Evolutionary conservation across 2,113 vertebrate genomes (phyloP), one percentile per base, ranked within the genome.

Genomic region (Cryptoleucopteryx plumbea): DNA sequence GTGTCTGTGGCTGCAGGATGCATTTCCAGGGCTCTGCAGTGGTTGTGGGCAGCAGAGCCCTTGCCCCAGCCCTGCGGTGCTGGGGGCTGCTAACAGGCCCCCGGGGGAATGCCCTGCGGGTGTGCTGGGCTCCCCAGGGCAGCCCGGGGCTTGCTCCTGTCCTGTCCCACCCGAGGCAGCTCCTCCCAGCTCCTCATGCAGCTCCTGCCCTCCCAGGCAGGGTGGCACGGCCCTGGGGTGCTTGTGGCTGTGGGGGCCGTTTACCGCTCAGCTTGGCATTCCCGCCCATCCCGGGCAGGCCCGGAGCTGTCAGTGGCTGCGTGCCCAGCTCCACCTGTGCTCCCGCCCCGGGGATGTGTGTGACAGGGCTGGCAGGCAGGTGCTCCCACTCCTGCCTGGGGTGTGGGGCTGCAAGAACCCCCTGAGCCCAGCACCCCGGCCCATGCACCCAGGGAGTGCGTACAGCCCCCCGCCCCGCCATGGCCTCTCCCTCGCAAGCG

Each of bases 281-380:
- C 90, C 56, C 6, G 0, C 18, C 52, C 2, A 1, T 43, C 29
- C 77, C 0, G 2, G 59, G 61, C 58, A 83, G 67, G 86, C 71
- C 58, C 25, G 3, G 62, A 94, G 71, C 75, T 32, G 70, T 38
- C 3, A 2, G 36, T 62, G 70, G 34, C 85, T 70, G 13, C 0
- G 0, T 59, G 80, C 83, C 92, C 0, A 0, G 81, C 17, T 70
- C 50, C 2, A 0, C 83, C 71, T 14, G 1, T 5, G 38, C 43
- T 72, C 47, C 58, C 53, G 18, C 36, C n/a, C 58, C 0, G 0
- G 3, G 53, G 61, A 12, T 23, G 65, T 43, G 6, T 59, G 56
- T 38, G 38, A 13, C 8, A 11, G 70, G 27, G 27, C 65, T 70
- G 50, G 48, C 31, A 43, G 4, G 1, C 7, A 56, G 18, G 20